Evolutionary conservation across 2,113 vertebrate genomes (phyloP).

Genomic region (Mellivora capensis): DNA sequence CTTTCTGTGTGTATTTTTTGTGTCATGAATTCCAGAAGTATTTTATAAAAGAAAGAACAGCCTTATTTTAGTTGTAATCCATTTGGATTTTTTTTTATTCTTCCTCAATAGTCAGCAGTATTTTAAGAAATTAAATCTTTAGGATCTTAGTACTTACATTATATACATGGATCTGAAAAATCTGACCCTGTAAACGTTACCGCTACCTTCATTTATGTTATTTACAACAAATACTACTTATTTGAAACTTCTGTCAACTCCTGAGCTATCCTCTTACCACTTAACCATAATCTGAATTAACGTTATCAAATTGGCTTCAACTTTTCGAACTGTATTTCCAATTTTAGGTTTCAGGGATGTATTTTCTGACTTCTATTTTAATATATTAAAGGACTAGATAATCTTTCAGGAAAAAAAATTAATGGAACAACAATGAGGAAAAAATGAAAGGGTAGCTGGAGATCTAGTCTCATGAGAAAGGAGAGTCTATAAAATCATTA

Average conservation of each 20-base stretch:
- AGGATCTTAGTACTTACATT: constrained; percentile 54
- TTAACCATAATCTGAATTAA: constrained; percentile 30
- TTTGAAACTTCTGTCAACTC: constrained; percentile 51
- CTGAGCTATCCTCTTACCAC: background rate
- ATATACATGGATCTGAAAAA: constrained; percentile 30
- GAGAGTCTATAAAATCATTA: background rate
- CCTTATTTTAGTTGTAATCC: constrained; percentile 57
- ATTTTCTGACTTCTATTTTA: constrained; percentile 68
- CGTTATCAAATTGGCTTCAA: background rate
- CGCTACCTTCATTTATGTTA: constrained; percentile 13
- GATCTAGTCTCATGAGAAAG: background rate
- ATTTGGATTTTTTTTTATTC: constrained; percentile 23
- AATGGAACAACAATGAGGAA: background rate
- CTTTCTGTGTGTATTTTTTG: constrained; percentile 54
- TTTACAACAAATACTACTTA: constrained; percentile 52
- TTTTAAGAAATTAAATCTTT: constrained; percentile 49
- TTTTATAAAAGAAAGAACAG: constrained; percentile 61
- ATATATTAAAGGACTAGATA: constrained; percentile 60
- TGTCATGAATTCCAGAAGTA: constrained; percentile 66
- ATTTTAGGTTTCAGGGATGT: constrained; percentile 56
- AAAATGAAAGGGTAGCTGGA: background rate
- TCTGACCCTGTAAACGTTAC: constrained; percentile 48
- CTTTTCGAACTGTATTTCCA: constrained; percentile 59
- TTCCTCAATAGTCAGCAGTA: background rate
- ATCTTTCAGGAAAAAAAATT: constrained; percentile 33